Conservation (phyloP, 2,113 vertebrate species). For the Malaclemys terrapin region DNA sequence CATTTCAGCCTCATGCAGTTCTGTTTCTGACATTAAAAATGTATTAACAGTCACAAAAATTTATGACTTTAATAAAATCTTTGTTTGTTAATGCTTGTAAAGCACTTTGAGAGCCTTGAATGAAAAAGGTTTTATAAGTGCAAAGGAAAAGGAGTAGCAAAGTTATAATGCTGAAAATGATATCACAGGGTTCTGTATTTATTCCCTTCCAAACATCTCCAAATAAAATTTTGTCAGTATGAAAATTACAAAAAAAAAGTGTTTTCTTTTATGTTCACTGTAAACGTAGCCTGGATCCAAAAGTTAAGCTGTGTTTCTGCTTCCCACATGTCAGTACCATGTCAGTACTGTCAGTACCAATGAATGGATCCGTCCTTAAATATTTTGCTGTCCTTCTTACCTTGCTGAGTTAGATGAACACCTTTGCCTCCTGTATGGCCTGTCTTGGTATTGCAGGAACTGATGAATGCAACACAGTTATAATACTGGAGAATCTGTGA, state of each 20-base stretch:
- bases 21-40: not conserved
- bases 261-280: not conserved
- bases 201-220: not conserved
- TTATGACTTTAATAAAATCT: not conserved
- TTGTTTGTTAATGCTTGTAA: not conserved
- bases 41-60: not conserved
- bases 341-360: not conserved
- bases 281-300: not conserved
- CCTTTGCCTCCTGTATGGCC: not conserved
- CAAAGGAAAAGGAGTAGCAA: not conserved
- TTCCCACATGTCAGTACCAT: no score
- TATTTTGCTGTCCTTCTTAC: not conserved
- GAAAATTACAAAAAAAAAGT: not conserved
- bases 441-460: not conserved
- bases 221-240: not conserved
- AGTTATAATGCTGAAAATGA: not conserved
- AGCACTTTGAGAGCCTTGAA: not conserved
- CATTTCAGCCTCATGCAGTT: not conserved
- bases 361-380: not conserved
- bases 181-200: not conserved
- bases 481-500: not conserved
- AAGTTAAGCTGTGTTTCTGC: not conserved
- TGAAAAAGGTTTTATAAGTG: not conserved
- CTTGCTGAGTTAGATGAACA: not conserved
- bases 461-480: not conserved